Conservation (phyloP, 2,113 vertebrate genomes). For the Peromyscus polionotus region DNA sequence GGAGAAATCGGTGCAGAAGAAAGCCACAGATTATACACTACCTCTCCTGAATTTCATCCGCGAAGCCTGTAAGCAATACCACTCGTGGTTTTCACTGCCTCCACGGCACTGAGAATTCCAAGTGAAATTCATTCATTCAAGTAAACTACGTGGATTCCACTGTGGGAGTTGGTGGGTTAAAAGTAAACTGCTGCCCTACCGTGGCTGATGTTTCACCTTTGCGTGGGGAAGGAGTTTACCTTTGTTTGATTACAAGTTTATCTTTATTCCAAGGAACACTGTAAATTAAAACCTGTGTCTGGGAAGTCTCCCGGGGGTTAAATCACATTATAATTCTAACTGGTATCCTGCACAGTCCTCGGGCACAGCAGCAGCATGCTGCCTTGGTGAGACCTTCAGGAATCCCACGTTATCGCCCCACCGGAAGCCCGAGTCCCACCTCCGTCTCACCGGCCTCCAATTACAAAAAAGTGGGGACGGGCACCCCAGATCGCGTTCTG, state of each 20-base stretch:
- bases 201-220: neutral
- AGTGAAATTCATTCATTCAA: conserved; percentile 43
- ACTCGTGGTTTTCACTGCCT: neutral
- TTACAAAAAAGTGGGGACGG: neutral
- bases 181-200: neutral
- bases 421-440: neutral
- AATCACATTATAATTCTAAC: neutral
- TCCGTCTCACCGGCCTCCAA: neutral
- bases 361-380: neutral
- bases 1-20: neutral
- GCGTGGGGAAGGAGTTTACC: neutral
- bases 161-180: neutral
- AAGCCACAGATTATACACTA: neutral
- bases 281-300: neutral
- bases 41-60: neutral
- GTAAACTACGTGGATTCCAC: neutral
- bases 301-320: neutral
- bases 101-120: neutral
- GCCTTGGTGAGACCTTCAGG: neutral
- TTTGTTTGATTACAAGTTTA: neutral
- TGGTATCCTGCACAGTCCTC: neutral
- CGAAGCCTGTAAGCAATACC: neutral
- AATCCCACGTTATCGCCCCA: neutral
- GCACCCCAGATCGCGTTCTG: neutral
- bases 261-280: neutral